Evolutionary conservation across 1,140 invertebrate species (phyloP).

Genomic region (Ceratina calcarata): DNA sequence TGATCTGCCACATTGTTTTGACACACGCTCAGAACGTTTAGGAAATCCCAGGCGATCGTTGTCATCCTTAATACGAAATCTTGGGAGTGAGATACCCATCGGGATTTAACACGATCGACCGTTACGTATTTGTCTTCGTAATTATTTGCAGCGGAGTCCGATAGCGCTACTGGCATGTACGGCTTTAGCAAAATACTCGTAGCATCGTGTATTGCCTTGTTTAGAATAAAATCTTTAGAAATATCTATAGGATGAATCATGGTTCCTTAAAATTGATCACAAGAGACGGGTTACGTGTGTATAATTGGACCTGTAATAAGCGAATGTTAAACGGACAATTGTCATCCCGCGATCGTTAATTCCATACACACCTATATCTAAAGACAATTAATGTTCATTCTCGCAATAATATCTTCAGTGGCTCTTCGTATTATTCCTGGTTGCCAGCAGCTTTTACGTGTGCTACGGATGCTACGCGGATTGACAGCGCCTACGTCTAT

Average conservation of each 20-base stretch:
- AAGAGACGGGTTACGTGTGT: background rate
- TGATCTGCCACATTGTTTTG: background rate
- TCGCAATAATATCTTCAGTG: conserved; percentile 57
- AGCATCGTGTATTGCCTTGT: conserved; percentile 53
- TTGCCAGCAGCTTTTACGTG: conserved; percentile 40
- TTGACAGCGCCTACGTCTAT: conserved; percentile 36
- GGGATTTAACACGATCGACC: background rate
- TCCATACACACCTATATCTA: conserved; percentile 9
- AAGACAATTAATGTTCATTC: conserved; percentile 55
- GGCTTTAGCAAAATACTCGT: conserved; percentile 48
- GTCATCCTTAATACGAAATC: conserved; percentile 58
- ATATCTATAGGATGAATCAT: conserved; percentile 35
- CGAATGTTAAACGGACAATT: background rate
- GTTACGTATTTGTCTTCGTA: background rate
- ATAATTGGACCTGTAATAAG: conserved; percentile 3
- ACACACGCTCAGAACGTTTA: conserved; percentile 52
- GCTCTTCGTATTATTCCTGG: conserved; percentile 51
- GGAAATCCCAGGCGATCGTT: conserved; percentile 59
- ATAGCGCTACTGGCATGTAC: background rate
- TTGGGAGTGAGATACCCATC: conserved; percentile 27
- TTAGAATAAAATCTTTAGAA: conserved; percentile 48
- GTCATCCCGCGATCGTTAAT: background rate
- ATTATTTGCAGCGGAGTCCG: background rate
- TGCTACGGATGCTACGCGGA: conserved; percentile 16
- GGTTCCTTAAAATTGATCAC: conserved; percentile 30